phyloP scores from a whole-genome alignment of 2,888 invertebrate species.

The Cordilura impudica region DNA sequence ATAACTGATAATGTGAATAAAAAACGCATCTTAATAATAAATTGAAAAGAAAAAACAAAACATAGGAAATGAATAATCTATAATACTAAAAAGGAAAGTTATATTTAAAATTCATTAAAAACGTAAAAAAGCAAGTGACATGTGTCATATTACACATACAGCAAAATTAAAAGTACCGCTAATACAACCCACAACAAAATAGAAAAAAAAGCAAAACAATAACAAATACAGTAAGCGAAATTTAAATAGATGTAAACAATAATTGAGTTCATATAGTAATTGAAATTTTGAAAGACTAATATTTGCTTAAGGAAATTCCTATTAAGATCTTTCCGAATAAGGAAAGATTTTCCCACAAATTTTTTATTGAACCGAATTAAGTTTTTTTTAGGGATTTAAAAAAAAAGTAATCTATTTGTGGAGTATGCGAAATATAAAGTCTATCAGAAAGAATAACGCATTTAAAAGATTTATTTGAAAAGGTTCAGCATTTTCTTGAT shows the following conservation, averaged over 20 bases:
- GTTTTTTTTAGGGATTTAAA: no score
- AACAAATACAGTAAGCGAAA: conserved; percentile 3
- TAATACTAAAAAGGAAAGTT: not conserved
- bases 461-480: no score
- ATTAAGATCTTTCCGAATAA: no score
- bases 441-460: no score
- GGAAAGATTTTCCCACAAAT: no score
- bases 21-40: conserved; percentile 39
- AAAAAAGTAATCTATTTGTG: no score
- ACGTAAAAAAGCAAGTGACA: not conserved
- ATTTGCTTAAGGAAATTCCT: no score
- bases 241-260: not conserved
- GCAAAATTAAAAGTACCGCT: conserved; percentile 2
- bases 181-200: conserved; percentile 13
- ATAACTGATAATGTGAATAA: conserved; percentile 3
- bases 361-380: no score
- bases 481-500: no score
- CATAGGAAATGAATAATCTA: conserved; percentile 15
- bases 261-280: not conserved
- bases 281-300: no score
- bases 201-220: conserved; percentile 41
- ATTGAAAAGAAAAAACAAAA: not conserved
- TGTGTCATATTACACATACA: conserved; percentile 21
- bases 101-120: conserved; percentile 9
- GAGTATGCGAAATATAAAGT: no score